Evolutionary conservation across 2,113 vertebrate genomes (phyloP).

Genomic region (Pomatostomus ruficeps): DNA sequence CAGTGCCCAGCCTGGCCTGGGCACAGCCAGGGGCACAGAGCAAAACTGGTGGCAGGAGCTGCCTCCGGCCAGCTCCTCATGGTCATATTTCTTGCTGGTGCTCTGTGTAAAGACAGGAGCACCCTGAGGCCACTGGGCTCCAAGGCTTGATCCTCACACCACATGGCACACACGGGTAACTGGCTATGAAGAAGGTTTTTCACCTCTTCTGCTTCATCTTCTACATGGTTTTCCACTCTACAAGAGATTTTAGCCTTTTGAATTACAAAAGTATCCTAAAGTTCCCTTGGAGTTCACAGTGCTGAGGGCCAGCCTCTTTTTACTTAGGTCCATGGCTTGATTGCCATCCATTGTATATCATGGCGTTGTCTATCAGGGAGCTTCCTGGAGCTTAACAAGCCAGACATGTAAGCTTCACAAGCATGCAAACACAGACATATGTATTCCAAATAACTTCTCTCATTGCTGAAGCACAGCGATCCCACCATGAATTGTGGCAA

Average conservation of each 20-base stretch:
- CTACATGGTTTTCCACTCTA: neutral
- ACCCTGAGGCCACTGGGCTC: neutral
- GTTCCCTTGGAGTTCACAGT: neutral
- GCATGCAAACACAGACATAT: slow-evolving; percentile 20
- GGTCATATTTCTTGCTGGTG: accelerated
- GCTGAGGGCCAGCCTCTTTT: neutral
- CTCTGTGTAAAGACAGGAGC: neutral
- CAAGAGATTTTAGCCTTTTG: neutral
- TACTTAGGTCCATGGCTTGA: neutral
- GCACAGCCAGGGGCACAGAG: accelerated
- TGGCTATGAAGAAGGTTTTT: neutral
- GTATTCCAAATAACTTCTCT: slow-evolving; percentile 41
- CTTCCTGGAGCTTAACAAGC: slow-evolving; percentile 14
- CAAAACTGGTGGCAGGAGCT: neutral
- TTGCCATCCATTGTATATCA: neutral
- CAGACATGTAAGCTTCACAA: neutral
- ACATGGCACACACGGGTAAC: accelerated
- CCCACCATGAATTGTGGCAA: slow-evolving; percentile 40
- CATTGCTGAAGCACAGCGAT: slow-evolving; percentile 41
- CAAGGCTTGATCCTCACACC: neutral
- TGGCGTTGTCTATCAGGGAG: neutral
- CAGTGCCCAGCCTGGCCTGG: neutral
- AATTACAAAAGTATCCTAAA: neutral
- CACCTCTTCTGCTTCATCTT: neutral
- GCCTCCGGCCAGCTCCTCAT: accelerated